A percentile compares a stretch with the other conserved stretches of the same genome.
phyloP scores from a whole-genome alignment of 2,797 vertebrate genomes.

The Acanthurus leucopareius region DNA sequence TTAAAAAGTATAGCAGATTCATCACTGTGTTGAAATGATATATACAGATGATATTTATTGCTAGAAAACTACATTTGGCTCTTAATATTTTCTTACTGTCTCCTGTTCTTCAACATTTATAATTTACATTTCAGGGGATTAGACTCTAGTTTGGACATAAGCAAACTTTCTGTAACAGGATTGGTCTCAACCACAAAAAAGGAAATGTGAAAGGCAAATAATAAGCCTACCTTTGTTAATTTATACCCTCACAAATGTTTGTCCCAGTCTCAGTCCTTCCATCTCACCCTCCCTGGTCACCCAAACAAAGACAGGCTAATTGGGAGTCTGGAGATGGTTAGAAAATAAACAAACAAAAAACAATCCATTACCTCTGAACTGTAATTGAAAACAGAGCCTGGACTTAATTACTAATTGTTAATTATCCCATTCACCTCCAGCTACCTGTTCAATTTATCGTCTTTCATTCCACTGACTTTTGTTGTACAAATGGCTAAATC shows the following conservation, averaged over 20 bases:
- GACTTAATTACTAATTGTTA: conserved; percentile 68
- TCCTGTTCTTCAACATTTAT: neutral
- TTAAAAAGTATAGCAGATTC: no score
- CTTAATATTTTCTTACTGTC: neutral
- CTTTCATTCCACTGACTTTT: conserved; percentile 52
- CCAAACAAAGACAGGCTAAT: conserved; percentile 64
- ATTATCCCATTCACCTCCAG: conserved; percentile 52
- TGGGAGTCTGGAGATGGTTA: conserved; percentile 51
- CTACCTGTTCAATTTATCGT: conserved; percentile 31
- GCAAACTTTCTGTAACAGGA: neutral
- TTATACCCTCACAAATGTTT: conserved; percentile 21
- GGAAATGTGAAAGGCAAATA: conserved; percentile 19
- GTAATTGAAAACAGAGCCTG: conserved; percentile 68
- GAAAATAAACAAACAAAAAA: conserved; percentile 51
- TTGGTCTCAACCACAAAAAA: neutral
- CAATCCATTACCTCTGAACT: conserved; percentile 64
- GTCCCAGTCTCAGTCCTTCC: conserved; percentile 4
- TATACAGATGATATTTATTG: no score
- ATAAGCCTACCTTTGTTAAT: conserved; percentile 19
- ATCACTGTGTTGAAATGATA: no score
- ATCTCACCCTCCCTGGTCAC: neutral
- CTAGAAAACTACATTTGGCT: neutral
- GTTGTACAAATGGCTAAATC: conserved; percentile 39
- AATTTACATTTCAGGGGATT: neutral
- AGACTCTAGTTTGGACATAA: neutral